Evolutionary conservation across 2,888 invertebrate species (phyloP), one percentile per base, ranked within the genome.

Genomic region (Campaea margaritaria): DNA sequence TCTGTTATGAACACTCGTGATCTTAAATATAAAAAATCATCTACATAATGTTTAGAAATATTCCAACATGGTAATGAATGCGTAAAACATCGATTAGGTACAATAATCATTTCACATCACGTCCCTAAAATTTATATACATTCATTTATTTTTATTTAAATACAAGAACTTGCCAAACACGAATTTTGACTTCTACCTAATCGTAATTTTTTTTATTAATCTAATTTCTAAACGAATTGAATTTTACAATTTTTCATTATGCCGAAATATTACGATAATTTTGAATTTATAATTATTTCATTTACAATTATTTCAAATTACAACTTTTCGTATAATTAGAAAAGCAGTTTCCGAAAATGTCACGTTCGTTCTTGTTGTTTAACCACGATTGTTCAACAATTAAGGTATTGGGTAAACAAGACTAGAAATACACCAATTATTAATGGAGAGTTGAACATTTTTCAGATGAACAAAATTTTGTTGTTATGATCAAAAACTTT

Each of bases 341-440:
- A n/a, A 49, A 56, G 21, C 5, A 57, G 69, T 65, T 70, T 75
- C 71, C 63, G 57, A 62, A 64, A 64, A 67, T 62, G 58, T 52
- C 58, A 64, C 62, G 39, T 50, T 58, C 50, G 43, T 55, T 54
- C 15, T 21, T 42, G 39, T 31, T 53, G 36, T 45, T 49, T 64
- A 65, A 10, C 67, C 75, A 78, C 75, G 74, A 75, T 43, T 43
- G 13, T 53, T 49, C 39, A 64, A 58, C 58, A 65, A 64, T 64
- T 62, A 62, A 74, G 69, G 74, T 78, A 76, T 77, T 73, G 73
- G 72, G 68, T 79, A 81, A 84, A 79, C 80, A 87, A 83, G 89
- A 88, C 90, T 90, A 90, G 90, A 91, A 78, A 81, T 85, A 86
- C 87, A 89, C 89, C 88, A 87, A 90, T 90, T n/a, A n/a, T n/a